Evolutionary conservation across 2,888 invertebrate species (phyloP).

Genomic region (Macaria liturata): DNA sequence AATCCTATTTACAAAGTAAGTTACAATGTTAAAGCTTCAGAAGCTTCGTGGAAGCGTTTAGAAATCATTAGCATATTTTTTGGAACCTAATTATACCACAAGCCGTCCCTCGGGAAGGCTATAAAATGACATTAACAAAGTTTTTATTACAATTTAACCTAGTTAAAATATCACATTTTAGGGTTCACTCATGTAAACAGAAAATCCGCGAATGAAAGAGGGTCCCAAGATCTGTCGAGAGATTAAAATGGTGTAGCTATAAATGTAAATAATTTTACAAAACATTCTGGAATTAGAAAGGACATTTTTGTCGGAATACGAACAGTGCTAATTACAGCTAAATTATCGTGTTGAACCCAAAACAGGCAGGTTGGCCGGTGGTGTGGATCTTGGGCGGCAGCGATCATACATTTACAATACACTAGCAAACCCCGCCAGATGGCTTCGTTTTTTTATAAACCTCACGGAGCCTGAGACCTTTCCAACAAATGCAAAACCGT

Average conservation of each 20-base stretch:
- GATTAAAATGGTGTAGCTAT: constrained; percentile 55
- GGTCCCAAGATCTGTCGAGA: constrained; percentile 48
- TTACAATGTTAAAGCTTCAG: too few relatives aligned
- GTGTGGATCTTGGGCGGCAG: constrained; percentile 31
- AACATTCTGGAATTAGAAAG: constrained; percentile 56
- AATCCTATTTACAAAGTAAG: too few relatives aligned
- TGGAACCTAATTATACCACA: constrained; percentile 17
- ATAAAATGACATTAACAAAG: constrained; percentile 20
- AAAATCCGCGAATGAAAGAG: constrained; percentile 37
- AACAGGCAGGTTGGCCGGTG: constrained; percentile 32
- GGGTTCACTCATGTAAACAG: constrained; percentile 25
- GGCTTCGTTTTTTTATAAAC: too few relatives aligned
- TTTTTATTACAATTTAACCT: constrained; percentile 33
- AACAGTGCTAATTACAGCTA: constrained; percentile 76
- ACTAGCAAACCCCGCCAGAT: too few relatives aligned
- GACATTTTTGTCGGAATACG: constrained; percentile 73
- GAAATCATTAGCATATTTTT: constrained; percentile 21
- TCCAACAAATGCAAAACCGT: too few relatives aligned
- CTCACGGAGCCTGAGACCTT: too few relatives aligned
- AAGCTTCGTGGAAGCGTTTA: constrained; percentile 3
- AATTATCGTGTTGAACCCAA: constrained; percentile 68
- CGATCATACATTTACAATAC: constrained; percentile 15
- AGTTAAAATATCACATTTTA: constrained; percentile 31
- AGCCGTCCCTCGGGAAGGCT: constrained; percentile 13
- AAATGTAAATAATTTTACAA: constrained; percentile 70